Percentiles rank a stretch among this genome's conserved stretches.
phyloP scores from a whole-genome alignment of 35 echinoderm and acorn worm species.

The Ptychodera flava region DNA sequence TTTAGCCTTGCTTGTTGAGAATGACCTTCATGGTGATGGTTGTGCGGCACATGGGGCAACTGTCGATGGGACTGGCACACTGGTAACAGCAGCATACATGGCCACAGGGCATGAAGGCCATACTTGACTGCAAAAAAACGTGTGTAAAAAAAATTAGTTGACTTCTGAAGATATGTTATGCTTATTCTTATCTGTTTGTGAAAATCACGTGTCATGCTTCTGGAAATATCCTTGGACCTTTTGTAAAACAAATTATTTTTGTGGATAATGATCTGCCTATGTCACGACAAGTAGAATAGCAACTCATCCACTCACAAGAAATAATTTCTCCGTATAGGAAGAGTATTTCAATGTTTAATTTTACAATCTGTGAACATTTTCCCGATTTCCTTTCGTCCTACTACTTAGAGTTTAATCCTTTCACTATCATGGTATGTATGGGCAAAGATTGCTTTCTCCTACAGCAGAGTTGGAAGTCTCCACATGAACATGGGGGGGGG shows the following conservation, averaged over 20 bases:
- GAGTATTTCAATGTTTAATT: too few species aligned
- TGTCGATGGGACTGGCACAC: conserved; percentile 47
- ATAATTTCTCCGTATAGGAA: too few species aligned
- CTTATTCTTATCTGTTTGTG: neutral
- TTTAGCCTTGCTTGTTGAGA: conserved; percentile 35
- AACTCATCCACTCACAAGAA: too few species aligned
- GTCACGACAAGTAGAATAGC: too few species aligned
- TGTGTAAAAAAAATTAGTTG: conserved; percentile 10
- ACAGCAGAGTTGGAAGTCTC: too few species aligned
- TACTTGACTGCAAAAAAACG: conserved; percentile 68
- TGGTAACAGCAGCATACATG: conserved; percentile 89
- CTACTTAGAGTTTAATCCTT: too few species aligned
- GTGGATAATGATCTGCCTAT: neutral
- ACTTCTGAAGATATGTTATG: neutral
- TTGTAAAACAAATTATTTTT: neutral
- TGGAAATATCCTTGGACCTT: neutral
- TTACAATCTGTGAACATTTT: too few species aligned
- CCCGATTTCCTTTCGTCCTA: too few species aligned
- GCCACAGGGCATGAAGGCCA: conserved; percentile 90
- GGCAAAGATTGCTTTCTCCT: too few species aligned
- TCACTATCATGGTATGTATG: too few species aligned
- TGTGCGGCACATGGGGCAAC: conserved; percentile 61
- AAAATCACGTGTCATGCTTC: neutral
- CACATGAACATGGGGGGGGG: too few species aligned
- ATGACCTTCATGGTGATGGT: conserved; percentile 71